Evolutionary conservation across 1,140 invertebrate species (phyloP), one percentile per base, ranked within the genome.

Genomic region (Hormaphis cornu): DNA sequence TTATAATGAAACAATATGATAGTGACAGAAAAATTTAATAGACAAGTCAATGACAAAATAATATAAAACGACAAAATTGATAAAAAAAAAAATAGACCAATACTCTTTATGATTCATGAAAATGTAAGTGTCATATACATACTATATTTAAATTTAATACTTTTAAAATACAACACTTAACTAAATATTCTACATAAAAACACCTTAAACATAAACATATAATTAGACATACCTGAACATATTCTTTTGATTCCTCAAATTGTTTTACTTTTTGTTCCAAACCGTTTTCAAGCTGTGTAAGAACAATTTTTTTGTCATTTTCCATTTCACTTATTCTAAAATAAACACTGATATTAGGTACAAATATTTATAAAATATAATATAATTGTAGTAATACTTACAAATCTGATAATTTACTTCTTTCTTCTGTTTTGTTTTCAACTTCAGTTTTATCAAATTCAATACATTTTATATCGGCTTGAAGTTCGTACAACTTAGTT

Each of bases 321-420:
- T 66, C 59, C 59, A 66, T 48, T 48, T 50, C 59, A 46, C 9
- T 16, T 14, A 66, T 44, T 8, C 59, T 66, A 30, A 46, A 46
- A 46, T 28, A 12, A 4, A 63, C 28, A 44, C 8, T 5, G 6
- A 12, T n/a, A 44, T 28, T 7, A 56, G 2, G n/a, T 22, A 10
- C 33, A 9, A 56, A 22, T 37, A 2, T 16, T 44, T 44, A 12
- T 20, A 66, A n/a, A 16, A 14, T 66, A 66, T n/a, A 48, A 48
- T 26, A 30, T 1, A 6, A 22, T 6, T n/a, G 12, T 22, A 24
- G 14, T 18, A 5, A 66, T 22, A 48, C 42, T 48, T 22, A 66
- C 59, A 22, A 12, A 33, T 66, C 20, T 5, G n/a, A 33, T 20
- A 33, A 35, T 12, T 50, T 66, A 50, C 48, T 46, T 66, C 33